Base-by-base conservation (phyloP, 2,113 vertebrate species). In the Collichthys lucidus region DNA sequence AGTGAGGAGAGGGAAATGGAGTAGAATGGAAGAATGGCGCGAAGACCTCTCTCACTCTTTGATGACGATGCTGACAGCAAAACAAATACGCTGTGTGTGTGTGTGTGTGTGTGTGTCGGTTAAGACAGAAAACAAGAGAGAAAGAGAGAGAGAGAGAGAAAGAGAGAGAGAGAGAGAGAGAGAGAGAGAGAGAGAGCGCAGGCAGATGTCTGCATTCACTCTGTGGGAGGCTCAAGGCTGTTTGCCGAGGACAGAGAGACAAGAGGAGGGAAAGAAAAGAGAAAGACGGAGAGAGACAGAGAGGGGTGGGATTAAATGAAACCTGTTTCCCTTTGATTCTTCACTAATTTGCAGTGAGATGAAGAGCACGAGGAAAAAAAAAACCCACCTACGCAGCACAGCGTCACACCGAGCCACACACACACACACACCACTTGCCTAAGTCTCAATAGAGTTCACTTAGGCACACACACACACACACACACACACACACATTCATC, bases 161-260 rank as follows among this genome's bases (percentile, higher is more conserved):
- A 66, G 47, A 72, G 42, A 80, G 60, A 26, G 65, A 86, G 44
- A 76, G 53, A 80, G 26, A 66, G 47, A 72, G 42, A 80, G 60
- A 83, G 72, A 83, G 68, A 26, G 26, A 26, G 74, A 86, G 79
- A 77, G 77, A 85, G 64, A 79, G 88, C 73, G 81, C 85, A 71
- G 88, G 86, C 92, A 94, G 91, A 90, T 92, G 91, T 93, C 87
- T 91, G 87, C 86, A 74, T 86, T 91, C 85, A 85, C 86, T 91
- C 90, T 85, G 91, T 91, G 86, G 91, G 90, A 91, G 91, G 86
- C 92, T 94, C 93, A 91, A 92, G 90, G 92, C 92, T 93, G 82
- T 93, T 92, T 89, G 84, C 85, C 11, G 90, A 92, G 90, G 89
- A 91, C 56, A 17, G 80, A 85, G 80, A 83, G 86, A 86, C 77